Evolutionary conservation across 2,113 vertebrate genomes (phyloP).

Genomic region (Istiophorus platypterus): DNA sequence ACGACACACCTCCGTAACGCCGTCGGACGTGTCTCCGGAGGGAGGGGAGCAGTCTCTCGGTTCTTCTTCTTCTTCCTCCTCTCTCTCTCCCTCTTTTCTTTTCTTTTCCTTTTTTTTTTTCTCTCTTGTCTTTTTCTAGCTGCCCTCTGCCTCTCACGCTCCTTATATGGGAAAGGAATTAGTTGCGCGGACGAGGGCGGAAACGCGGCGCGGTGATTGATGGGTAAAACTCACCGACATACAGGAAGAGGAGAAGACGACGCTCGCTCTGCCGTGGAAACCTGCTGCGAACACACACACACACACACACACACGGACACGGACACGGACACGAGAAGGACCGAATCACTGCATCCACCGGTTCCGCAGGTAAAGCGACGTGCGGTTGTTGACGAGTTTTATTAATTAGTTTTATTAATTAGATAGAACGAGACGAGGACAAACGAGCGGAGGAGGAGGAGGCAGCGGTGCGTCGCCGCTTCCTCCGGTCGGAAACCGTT

Average conservation of each 20-base stretch:
- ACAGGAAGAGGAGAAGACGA: constrained; percentile 77
- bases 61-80: constrained; percentile 1
- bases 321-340: constrained; percentile 38
- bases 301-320: too few relatives aligned
- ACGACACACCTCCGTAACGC: not conserved
- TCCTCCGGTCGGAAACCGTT: constrained; percentile 3
- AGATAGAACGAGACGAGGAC: too few relatives aligned
- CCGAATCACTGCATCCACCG: constrained; percentile 66
- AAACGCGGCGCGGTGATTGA: constrained; percentile 81
- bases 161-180: constrained; percentile 87
- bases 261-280: constrained; percentile 35
- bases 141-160: constrained; percentile 64
- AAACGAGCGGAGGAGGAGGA: not conserved
- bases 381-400: too few relatives aligned
- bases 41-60: constrained; percentile 31
- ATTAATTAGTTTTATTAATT: too few relatives aligned
- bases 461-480: not conserved
- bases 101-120: constrained; percentile 4
- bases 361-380: constrained; percentile 65
- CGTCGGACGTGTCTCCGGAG: not conserved
- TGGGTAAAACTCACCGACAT: constrained; percentile 80
- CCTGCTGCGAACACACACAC: too few relatives aligned
- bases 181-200: constrained; percentile 78
- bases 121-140: not conserved
- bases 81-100: constrained; percentile 15